Conservation (phyloP, 2,888 invertebrate genomes). For the Imbricaverruca yamaguchii region DNA sequence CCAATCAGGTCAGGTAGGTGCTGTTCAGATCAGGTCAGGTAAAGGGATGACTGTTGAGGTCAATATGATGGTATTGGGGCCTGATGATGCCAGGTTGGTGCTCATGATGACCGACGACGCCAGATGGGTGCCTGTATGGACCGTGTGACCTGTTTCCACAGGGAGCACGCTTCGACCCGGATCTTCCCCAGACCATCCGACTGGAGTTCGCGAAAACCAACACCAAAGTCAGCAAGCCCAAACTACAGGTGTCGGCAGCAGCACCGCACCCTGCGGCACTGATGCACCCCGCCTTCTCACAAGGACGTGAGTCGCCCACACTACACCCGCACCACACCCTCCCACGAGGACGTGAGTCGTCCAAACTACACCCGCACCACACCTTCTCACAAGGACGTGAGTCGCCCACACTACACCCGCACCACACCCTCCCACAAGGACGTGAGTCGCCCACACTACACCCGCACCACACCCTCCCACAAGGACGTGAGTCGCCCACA, state of each 20-base stretch:
- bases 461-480: no score
- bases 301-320: conserved; percentile 79
- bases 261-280: conserved; percentile 69
- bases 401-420: no score
- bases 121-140: no score
- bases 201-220: conserved; percentile 99
- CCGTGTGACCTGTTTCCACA: conserved; percentile 45
- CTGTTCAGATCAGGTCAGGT: no score
- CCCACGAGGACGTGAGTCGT: not conserved
- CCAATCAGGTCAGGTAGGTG: no score
- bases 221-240: conserved; percentile 99
- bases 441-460: no score
- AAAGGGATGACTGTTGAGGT: no score
- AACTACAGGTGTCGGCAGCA: conserved; percentile 64
- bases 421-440: no score
- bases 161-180: conserved; percentile 99
- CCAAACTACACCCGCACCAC: not conserved
- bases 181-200: conserved; percentile 99
- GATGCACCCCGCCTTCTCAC: conserved; percentile 93
- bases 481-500: no score
- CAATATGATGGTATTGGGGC: no score
- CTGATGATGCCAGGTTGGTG: no score
- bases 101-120: no score
- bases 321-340: not conserved
- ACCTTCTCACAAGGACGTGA: not conserved